Evolutionary conservation across 2,113 vertebrate genomes (phyloP), one percentile per base, ranked within the genome.

Genomic region (Cyrtonyx montezumae): DNA sequence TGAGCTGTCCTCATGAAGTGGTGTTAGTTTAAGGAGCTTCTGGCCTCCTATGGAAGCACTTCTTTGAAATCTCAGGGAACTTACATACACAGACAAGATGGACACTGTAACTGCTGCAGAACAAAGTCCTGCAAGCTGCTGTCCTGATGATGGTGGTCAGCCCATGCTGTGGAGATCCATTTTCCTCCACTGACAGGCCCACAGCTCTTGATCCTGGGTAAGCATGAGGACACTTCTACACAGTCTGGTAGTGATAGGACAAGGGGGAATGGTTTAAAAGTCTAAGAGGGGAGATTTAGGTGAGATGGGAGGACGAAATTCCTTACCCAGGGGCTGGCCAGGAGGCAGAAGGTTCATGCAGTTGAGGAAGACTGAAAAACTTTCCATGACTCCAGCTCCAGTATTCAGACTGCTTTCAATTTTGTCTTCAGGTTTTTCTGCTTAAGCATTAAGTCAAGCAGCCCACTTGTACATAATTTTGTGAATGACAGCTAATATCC

Each of bases 341-440:
- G 65, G 11, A 30, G 32, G 74, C 25, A 34, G 43, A 76, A 79
- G 13, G 22, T 19, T 36, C 25, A 28, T 25, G 45, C 19, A 28
- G 49, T 36, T 78, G 25, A 40, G 61, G 62, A 62, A 84, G 61
- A 45, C 20, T 87, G 70, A 46, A 87, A 89, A 87, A 23, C 25
- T 42, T 66, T 49, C 79, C 30, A 21, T 6, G 9, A 34, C 77
- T 43, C 42, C 75, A 58, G 17, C 23, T 43, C 37, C 37, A 49
- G 69, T 14, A 28, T 36, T 86, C 79, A 90, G 84, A 76, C 83
- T 88, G 93, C 3, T 88, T 95, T 79, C 83, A 92, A 65, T 93
- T 82, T 89, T 74, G 70, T 34, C 82, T 63, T 83, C 63, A 65
- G 65, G 73, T 80, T 73, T 83, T 73, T 59, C 58, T 79, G 32